Percentiles rank a stretch among this genome's conserved stretches.
These are phyloP conservation scores for Celastrina argiolus DNA, from an alignment of 2,888 invertebrate species.

Conservation along the genomic window DNA sequence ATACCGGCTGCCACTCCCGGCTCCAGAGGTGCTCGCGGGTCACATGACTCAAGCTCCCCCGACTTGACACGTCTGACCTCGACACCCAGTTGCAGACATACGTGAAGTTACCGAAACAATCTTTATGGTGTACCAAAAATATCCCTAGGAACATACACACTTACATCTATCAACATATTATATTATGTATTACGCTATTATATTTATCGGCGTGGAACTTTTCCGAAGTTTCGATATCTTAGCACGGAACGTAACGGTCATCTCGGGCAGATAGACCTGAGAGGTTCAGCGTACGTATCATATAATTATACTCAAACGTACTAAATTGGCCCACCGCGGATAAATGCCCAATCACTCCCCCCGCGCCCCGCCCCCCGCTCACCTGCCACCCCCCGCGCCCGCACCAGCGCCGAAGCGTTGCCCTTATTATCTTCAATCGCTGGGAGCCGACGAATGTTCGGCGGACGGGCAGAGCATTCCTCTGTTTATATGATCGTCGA, in stretches of 20 bases:
- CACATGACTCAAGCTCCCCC: neutral
- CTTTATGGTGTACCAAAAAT: neutral
- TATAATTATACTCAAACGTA: neutral
- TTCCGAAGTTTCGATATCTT: neutral
- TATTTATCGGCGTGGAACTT: too few species aligned
- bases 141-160: neutral
- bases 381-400: slow-evolving; percentile 33
- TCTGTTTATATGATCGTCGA: neutral
- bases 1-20: neutral
- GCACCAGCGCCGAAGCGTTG: slow-evolving; percentile 2
- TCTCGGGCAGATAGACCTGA: neutral
- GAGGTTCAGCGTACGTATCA: neutral
- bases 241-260: neutral
- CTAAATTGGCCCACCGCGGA: slow-evolving; percentile 33
- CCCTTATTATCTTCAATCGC: slow-evolving; percentile 39
- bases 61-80: too few species aligned
- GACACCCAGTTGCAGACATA: too few species aligned
- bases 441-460: slow-evolving; percentile 7
- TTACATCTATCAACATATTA: too few species aligned
- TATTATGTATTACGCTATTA: too few species aligned
- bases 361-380: slow-evolving; percentile 34
- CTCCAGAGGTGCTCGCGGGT: neutral
- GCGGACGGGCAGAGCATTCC: slow-evolving; percentile 7
- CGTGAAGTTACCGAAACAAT: too few species aligned
- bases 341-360: slow-evolving; percentile 57